A percentile compares a stretch with the other conserved stretches of the same genome.
Evolutionary conservation across 2,888 invertebrate genomes (phyloP).

Genomic region (Caenorhabditis angaria): DNA sequence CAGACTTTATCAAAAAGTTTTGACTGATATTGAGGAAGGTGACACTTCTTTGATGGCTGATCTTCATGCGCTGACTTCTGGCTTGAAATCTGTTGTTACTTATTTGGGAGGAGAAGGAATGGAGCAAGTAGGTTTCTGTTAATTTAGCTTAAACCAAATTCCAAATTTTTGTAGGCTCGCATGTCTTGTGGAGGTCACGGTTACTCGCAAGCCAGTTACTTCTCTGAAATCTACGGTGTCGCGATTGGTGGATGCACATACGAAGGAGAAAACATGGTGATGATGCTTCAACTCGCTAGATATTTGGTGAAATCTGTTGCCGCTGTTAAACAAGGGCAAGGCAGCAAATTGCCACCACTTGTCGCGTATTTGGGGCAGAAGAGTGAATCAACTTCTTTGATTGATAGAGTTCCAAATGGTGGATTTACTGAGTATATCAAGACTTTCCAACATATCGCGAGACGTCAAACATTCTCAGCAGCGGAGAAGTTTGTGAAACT

Average conservation of each 20-base stretch:
- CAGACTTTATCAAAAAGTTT: conserved; percentile 35
- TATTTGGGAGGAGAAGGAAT: conserved; percentile 78
- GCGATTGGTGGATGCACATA: conserved; percentile 90
- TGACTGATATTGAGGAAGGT: conserved; percentile 32
- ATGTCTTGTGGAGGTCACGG: conserved; percentile 95
- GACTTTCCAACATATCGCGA: conserved; percentile 46
- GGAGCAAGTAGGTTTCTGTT: conserved; percentile 76
- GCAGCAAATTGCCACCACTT: conserved; percentile 30
- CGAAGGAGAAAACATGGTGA: conserved; percentile 95
- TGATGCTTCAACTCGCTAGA: conserved; percentile 87
- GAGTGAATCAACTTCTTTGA: conserved; percentile 25
- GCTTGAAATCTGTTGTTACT: conserved; percentile 88
- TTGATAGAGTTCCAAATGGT: conserved; percentile 16
- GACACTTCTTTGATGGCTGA: conserved; percentile 73
- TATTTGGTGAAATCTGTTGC: conserved; percentile 80
- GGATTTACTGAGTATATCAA: conserved; percentile 17
- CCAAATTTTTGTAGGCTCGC: conserved; percentile 75
- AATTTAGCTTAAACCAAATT: background rate
- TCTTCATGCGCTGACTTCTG: conserved; percentile 90
- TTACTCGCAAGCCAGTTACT: conserved; percentile 77
- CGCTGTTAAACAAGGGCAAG: conserved; percentile 51
- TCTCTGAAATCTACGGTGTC: conserved; percentile 49
- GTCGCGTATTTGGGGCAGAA: conserved; percentile 47
- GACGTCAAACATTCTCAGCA: conserved; percentile 43
- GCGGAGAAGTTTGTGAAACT: conserved; percentile 45